Percentiles rank a stretch among this genome's conserved stretches.
These are phyloP conservation scores for Luperina testacea DNA, from an alignment of 2,888 invertebrate species.

Conservation along the genomic window DNA sequence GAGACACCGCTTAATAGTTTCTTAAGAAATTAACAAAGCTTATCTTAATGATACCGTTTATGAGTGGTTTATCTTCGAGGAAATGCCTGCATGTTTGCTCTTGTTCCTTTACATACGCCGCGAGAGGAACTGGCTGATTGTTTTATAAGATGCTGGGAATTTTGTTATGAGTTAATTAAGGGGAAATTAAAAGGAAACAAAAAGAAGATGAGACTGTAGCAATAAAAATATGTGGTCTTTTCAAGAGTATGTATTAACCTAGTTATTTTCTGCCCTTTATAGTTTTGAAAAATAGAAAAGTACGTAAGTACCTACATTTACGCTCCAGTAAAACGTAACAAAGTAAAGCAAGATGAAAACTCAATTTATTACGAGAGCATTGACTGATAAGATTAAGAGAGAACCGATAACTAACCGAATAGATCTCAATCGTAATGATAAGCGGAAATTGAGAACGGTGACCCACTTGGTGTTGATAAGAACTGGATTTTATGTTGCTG, in stretches of 20 bases:
- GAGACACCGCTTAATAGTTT: conserved; percentile 79
- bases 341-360: conserved; percentile 34
- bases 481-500: conserved; percentile 54
- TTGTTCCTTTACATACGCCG: conserved; percentile 71
- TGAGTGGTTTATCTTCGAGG: conserved; percentile 79
- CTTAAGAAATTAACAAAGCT: conserved; percentile 82
- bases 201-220: not conserved
- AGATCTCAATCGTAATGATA: conserved; percentile 66
- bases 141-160: conserved; percentile 59
- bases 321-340: not conserved
- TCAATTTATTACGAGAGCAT: conserved; percentile 55
- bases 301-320: not conserved
- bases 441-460: conserved; percentile 58
- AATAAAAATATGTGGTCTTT: not conserved
- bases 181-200: conserved; percentile 7
- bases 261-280: not conserved
- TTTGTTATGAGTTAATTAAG: conserved; percentile 36
- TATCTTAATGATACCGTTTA: conserved; percentile 81
- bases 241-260: not conserved
- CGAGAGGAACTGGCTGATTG: conserved; percentile 59
- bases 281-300: too few species aligned
- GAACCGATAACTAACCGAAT: conserved; percentile 51
- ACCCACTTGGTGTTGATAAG: conserved; percentile 63
- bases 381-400: conserved; percentile 63
- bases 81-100: conserved; percentile 80